Evolutionary conservation across 2,888 invertebrate genomes (phyloP).

Genomic region (Meiosimyza decipiens): DNA sequence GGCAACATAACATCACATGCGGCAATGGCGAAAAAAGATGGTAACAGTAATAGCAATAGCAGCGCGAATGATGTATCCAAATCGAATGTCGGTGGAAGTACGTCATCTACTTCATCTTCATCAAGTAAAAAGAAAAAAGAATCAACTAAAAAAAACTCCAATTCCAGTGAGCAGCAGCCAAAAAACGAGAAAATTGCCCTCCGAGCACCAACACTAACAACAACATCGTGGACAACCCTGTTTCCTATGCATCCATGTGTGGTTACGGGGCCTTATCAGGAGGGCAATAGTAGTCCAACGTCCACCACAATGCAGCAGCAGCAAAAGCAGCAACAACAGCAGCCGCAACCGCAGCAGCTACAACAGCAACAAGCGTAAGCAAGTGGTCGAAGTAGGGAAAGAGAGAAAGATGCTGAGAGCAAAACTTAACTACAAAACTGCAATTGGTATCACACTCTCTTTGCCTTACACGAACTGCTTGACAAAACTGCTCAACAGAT

Average conservation of each 20-base stretch:
- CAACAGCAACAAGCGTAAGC: conserved; percentile 44
- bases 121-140: conserved; percentile 57
- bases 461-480: neutral
- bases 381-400: conserved; percentile 45
- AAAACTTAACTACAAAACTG: conserved; percentile 29
- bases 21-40: conserved; percentile 11
- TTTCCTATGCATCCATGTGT: conserved; percentile 90
- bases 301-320: conserved; percentile 60
- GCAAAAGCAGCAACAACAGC: conserved; percentile 51
- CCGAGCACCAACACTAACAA: conserved; percentile 75
- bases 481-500: conserved; percentile 40
- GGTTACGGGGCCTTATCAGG: conserved; percentile 87
- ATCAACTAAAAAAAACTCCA: conserved; percentile 58
- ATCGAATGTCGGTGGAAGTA: conserved; percentile 30
- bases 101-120: conserved; percentile 18
- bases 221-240: conserved; percentile 85
- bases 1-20: conserved; percentile 34
- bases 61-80: conserved; percentile 48
- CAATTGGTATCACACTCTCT: conserved; percentile 3
- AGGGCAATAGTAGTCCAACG: conserved; percentile 69
- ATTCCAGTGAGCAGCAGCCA: conserved; percentile 63
- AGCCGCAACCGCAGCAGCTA: conserved; percentile 47
- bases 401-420: conserved; percentile 34
- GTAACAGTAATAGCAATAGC: conserved; percentile 45
- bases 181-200: conserved; percentile 68